Conservation (phyloP, 2,888 invertebrate species). For the Lochmaea crataegi region DNA sequence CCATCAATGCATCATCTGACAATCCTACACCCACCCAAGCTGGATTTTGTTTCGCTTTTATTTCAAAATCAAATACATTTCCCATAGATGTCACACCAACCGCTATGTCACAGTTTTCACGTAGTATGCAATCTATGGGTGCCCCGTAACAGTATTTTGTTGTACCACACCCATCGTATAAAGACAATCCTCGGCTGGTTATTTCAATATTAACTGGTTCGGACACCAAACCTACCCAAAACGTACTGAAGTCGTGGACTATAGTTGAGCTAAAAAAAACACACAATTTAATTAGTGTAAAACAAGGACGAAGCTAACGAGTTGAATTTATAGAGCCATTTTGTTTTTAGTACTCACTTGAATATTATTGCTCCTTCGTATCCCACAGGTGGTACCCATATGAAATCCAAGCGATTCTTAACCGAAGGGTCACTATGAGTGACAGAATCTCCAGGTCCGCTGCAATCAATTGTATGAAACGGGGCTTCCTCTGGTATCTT, state of each 20-base stretch:
- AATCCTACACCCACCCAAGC: constrained; percentile 82
- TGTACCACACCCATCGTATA: constrained; percentile 77
- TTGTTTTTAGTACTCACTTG: constrained; percentile 71
- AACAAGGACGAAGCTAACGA: neutral
- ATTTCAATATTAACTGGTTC: constrained; percentile 73
- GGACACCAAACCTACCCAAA: constrained; percentile 84
- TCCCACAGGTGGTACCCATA: constrained; percentile 81
- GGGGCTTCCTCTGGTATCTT: constrained; percentile 49
- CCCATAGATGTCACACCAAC: constrained; percentile 70
- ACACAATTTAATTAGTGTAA: neutral
- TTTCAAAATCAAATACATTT: constrained; percentile 72
- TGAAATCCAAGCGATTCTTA: constrained; percentile 75
- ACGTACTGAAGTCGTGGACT: constrained; percentile 79
- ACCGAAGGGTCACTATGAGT: constrained; percentile 76
- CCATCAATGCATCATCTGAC: constrained; percentile 84
- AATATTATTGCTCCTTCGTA: constrained; percentile 82
- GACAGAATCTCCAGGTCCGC: constrained; percentile 74
- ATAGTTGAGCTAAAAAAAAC: constrained; percentile 77
- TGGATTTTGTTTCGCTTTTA: constrained; percentile 66
- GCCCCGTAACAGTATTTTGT: constrained; percentile 84
- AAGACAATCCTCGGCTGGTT: constrained; percentile 66
- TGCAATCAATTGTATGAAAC: constrained; percentile 75
- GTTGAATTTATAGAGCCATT: neutral
- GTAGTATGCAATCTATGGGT: constrained; percentile 75
- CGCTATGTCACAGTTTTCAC: constrained; percentile 74